Evolutionary conservation across 1,140 invertebrate species (phyloP).

Genomic region (Brachionus rubens): DNA sequence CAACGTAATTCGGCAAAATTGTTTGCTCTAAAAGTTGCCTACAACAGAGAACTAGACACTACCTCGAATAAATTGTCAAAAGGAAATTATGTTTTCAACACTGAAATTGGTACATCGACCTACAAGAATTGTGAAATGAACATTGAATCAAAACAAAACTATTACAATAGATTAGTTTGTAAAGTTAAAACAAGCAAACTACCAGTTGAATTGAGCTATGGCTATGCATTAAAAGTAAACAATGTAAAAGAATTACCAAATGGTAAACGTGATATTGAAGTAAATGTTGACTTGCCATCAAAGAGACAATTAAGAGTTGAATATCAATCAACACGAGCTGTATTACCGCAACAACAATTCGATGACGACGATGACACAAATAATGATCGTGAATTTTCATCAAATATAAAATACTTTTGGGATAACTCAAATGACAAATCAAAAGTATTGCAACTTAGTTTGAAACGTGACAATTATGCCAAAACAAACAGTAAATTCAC

Average conservation of each 20-base stretch:
- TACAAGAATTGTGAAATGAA: slow-evolving; percentile 35
- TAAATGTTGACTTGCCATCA: neutral
- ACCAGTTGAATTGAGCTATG: slow-evolving; percentile 33
- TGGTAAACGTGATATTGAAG: slow-evolving; percentile 29
- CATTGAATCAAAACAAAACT: slow-evolving; percentile 20
- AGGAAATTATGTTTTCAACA: slow-evolving; percentile 8
- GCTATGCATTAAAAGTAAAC: slow-evolving; percentile 21
- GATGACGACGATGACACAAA: slow-evolving; percentile 23
- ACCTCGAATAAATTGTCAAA: neutral
- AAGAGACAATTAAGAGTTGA: slow-evolving; percentile 24
- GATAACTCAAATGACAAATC: neutral
- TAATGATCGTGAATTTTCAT: slow-evolving; percentile 26
- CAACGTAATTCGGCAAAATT: neutral
- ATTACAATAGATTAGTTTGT: slow-evolving; percentile 28
- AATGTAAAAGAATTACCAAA: neutral
- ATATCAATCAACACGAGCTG: neutral
- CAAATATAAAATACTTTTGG: neutral
- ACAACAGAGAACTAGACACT: slow-evolving; percentile 12
- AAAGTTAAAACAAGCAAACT: slow-evolving; percentile 27
- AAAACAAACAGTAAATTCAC: slow-evolving; percentile 1
- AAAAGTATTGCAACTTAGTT: neutral
- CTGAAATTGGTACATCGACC: neutral
- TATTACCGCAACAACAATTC: neutral
- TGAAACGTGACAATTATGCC: slow-evolving; percentile 29
- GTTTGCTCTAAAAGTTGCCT: neutral